Base-by-base conservation (phyloP, 2,797 vertebrate species). In the Sebastes hubbsi region DNA sequence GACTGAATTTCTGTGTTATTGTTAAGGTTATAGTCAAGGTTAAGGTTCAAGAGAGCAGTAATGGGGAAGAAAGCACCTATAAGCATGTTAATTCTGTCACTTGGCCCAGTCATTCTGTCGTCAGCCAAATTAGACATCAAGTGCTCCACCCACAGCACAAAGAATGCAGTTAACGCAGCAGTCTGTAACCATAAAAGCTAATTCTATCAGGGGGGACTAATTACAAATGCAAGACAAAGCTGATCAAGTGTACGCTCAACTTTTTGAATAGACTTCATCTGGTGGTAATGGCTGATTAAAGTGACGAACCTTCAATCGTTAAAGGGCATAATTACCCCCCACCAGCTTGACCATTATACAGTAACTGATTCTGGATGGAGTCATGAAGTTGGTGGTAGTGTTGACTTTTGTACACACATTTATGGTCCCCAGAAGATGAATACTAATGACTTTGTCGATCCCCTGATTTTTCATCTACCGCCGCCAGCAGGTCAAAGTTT, bases 21-120 rank as follows among this genome's bases (percentile, higher is more conserved):
- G 8, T 75, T 38, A 59, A 79, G 64, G 77, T 80, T 62, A 36
- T 12, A 42, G 16, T 70, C 61, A 86, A 84, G 77, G 69, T 81
- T 74, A 77, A 65, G 67, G 66, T 80, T 77, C 56, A 78, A 78
- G 55, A 80, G 56, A 77, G 27, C 80, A 75, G 75, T 86, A 65
- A 81, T 61, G 60, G 32, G 64, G 54, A 69, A 68, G 85, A 71
- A 86, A 34, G 76, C 49, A 69, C 22, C 61, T 55, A 56, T 72
- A 49, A 64, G 77, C 54, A 82, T 80, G 75, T 75, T 81, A 77
- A 85, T 78, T 60, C 64, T 38, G 68, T 72, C 75, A 52, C 70
- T 81, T 67, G 42, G 79, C 67, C 36, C 30, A 27, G 14, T 77
- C 22, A 2, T 79, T 78, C 25, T 12, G 25, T 65, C 0, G 9